phyloP scores from a whole-genome alignment of 2,113 vertebrate species.

The Heteronetta atricapilla region DNA sequence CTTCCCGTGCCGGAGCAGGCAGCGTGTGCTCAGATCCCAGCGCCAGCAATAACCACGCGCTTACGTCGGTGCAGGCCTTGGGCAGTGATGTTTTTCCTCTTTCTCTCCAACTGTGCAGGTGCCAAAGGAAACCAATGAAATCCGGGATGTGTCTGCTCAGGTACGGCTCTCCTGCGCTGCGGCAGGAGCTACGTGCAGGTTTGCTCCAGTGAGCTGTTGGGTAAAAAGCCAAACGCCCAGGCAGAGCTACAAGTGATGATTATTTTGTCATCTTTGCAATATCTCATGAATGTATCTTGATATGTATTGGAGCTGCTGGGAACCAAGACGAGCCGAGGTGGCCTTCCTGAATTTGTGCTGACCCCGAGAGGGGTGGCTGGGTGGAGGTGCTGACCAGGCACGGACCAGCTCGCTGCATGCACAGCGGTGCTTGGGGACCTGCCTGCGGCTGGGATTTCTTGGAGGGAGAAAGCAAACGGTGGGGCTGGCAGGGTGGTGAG shows the following conservation, averaged over 20 bases:
- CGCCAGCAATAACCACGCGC: rapidly evolving
- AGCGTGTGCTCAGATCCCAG: rapidly evolving
- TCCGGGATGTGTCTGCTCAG: constrained; percentile 9
- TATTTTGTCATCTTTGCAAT: background rate
- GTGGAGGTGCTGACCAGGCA: background rate
- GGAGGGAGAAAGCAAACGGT: background rate
- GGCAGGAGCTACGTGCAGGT: background rate
- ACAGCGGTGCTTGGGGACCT: background rate
- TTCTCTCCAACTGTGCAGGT: constrained; percentile 2
- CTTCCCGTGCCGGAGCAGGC: rapidly evolving
- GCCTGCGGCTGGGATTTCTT: background rate
- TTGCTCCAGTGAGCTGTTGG: background rate
- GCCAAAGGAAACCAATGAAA: constrained; percentile 45
- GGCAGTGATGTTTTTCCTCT: background rate
- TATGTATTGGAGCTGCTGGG: rapidly evolving
- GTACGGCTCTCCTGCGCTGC: background rate
- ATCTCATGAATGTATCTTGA: background rate
- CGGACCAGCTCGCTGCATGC: background rate
- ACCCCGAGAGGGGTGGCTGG: background rate
- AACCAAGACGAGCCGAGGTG: background rate
- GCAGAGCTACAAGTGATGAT: background rate
- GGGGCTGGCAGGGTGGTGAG: background rate
- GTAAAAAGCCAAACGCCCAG: background rate
- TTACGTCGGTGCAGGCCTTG: background rate
- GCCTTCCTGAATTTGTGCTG: background rate